Evolutionary conservation across 2,113 vertebrate species (phyloP).

Genomic region (Reinhardtius hippoglossoides): DNA sequence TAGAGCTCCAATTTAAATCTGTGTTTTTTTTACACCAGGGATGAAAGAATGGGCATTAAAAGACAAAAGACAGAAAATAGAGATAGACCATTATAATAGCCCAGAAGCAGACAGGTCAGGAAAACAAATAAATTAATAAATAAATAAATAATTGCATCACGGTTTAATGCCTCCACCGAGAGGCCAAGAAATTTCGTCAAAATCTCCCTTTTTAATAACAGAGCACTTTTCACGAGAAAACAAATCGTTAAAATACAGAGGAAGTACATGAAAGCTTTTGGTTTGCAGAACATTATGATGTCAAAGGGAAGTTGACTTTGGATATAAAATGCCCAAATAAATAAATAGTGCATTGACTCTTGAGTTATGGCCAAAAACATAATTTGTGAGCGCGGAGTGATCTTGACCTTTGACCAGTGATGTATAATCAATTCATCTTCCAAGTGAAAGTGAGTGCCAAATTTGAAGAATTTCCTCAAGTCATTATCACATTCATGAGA

Average conservation of each 20-base stretch:
- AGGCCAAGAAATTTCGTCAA: no score
- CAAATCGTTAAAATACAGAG: not conserved
- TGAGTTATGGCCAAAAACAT: not conserved
- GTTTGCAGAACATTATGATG: not conserved
- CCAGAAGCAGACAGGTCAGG: constrained; percentile 24
- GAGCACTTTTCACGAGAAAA: no score
- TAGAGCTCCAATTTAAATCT: constrained; percentile 42
- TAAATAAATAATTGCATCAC: not conserved
- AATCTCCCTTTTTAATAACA: no score
- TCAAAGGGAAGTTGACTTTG: not conserved
- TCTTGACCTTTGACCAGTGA: not conserved
- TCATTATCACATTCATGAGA: not conserved
- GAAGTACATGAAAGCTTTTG: not conserved
- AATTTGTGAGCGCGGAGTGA: not conserved
- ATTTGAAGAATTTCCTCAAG: no score
- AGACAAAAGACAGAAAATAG: constrained; percentile 25
- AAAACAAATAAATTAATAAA: not conserved
- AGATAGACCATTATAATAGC: constrained; percentile 4
- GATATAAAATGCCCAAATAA: not conserved
- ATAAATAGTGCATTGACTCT: not conserved
- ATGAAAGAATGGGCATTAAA: constrained; percentile 33
- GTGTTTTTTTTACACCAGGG: constrained; percentile 40
- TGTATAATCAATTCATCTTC: not conserved
- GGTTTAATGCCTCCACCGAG: not conserved
- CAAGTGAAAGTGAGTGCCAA: not conserved